phyloP scores from a whole-genome alignment of 2,113 vertebrate species.

The Gadus chalcogrammus region DNA sequence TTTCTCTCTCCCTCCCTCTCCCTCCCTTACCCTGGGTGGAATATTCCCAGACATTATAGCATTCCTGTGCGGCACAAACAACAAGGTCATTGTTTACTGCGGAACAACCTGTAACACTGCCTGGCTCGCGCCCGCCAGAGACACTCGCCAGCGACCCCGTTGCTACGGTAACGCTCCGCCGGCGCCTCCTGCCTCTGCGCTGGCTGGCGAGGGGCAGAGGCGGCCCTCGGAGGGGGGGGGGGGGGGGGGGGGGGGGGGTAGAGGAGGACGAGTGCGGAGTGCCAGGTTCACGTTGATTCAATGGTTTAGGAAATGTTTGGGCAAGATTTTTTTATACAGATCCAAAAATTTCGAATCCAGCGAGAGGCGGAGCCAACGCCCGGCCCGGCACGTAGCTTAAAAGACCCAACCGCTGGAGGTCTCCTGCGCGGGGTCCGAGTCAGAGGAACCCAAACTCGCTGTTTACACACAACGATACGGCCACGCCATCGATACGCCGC shows the following conservation, averaged over 20 bases:
- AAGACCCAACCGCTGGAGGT: too few relatives aligned
- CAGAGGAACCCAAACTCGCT: too few relatives aligned
- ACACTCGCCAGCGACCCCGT: conserved; percentile 65
- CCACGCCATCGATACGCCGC: too few relatives aligned
- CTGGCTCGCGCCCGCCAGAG: conserved; percentile 66
- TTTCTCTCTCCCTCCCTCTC: background rate
- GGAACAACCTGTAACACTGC: conserved; percentile 79
- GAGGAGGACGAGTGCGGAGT: background rate
- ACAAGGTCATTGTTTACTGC: conserved; percentile 81
- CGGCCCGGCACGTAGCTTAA: too few relatives aligned
- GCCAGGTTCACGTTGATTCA: background rate
- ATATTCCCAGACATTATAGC: conserved; percentile 76
- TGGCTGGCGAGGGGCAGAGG: conserved; percentile 38
- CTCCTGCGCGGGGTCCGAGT: too few relatives aligned
- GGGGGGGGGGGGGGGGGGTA: conserved; percentile 6
- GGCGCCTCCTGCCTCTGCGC: conserved; percentile 55
- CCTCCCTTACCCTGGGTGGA: conserved; percentile 53
- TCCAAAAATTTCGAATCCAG: too few relatives aligned
- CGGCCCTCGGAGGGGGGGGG: conserved; percentile 24
- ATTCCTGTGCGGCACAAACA: conserved; percentile 76
- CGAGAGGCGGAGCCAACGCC: too few relatives aligned
- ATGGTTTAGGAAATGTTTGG: too few relatives aligned
- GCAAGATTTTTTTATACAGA: too few relatives aligned
- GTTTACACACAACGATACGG: too few relatives aligned
- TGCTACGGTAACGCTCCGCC: conserved; percentile 64